Evolutionary conservation across 2,113 vertebrate species (phyloP).

Genomic region (Hassar affinis): DNA sequence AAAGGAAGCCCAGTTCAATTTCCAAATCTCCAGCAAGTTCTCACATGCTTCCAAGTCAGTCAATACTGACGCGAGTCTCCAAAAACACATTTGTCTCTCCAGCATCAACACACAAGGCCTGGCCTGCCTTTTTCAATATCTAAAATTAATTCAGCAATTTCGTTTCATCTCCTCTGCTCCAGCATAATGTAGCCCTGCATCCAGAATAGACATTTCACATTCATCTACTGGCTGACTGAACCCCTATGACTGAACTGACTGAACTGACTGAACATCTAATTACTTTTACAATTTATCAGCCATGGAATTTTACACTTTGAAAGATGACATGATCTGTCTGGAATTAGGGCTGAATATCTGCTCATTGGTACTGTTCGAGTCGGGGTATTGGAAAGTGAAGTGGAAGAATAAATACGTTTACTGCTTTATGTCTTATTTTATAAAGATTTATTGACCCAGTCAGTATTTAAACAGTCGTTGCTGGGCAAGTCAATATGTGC

Average conservation of each 20-base stretch:
- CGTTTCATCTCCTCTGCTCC: conserved; percentile 39
- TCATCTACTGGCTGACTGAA: conserved; percentile 52
- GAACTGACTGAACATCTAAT: too few species aligned
- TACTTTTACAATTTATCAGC: conserved; percentile 58
- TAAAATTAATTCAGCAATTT: conserved; percentile 34
- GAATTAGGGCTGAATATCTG: conserved; percentile 36
- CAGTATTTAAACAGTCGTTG: conserved; percentile 52
- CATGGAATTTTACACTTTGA: conserved; percentile 54
- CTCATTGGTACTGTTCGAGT: conserved; percentile 60
- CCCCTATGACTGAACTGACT: too few species aligned
- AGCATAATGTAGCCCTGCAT: conserved; percentile 10
- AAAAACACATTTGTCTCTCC: conserved; percentile 57
- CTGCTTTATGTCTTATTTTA: conserved; percentile 51
- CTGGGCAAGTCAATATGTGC: conserved; percentile 55
- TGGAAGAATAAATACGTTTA: conserved; percentile 56
- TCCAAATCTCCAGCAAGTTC: conserved; percentile 56
- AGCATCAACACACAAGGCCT: conserved; percentile 52
- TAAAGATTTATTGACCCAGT: conserved; percentile 65
- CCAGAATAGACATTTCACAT: conserved; percentile 40
- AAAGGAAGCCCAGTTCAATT: conserved; percentile 44
- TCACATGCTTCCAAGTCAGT: conserved; percentile 56
- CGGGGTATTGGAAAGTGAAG: conserved; percentile 53
- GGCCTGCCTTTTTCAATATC: conserved; percentile 48
- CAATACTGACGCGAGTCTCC: conserved; percentile 45
- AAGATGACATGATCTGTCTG: conserved; percentile 57